Percentiles rank a stretch among this genome's conserved stretches.
Evolutionary conservation across 2,113 vertebrate genomes (phyloP).

Genomic region (Stigmatopora nigra): DNA sequence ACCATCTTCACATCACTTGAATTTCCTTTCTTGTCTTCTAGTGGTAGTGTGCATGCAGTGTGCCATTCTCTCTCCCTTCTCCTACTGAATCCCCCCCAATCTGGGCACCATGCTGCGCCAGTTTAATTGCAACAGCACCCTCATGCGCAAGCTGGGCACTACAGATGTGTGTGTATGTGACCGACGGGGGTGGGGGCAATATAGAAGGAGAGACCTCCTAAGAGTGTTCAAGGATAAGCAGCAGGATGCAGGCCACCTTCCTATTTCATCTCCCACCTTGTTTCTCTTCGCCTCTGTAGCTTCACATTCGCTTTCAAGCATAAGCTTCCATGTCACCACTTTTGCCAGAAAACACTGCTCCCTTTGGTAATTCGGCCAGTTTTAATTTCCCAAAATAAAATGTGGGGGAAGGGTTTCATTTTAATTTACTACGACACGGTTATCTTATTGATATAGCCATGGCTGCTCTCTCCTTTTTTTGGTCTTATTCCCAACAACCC

Average conservation of each 20-base stretch:
- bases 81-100: conserved; percentile 47
- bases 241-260: conserved; percentile 57
- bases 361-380: conserved; percentile 9
- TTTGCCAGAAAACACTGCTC: neutral
- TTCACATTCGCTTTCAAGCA: conserved; percentile 12
- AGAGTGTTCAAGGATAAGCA: conserved; percentile 75
- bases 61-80: conserved; percentile 46
- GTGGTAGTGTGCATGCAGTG: conserved; percentile 41
- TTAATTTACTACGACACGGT: too few relatives aligned
- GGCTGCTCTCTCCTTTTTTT: conserved; percentile 5
- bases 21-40: conserved; percentile 40
- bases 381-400: conserved; percentile 1
- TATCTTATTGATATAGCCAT: neutral
- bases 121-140: conserved; percentile 75
- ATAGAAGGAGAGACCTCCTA: conserved; percentile 59
- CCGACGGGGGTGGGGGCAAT: conserved; percentile 44
- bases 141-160: conserved; percentile 55
- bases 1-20: conserved; percentile 12
- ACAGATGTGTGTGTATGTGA: conserved; percentile 21
- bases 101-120: conserved; percentile 58
- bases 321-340: conserved; percentile 9
- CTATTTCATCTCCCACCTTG: conserved; percentile 45
- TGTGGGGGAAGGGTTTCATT: conserved; percentile 5
- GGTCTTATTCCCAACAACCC: conserved; percentile 4
- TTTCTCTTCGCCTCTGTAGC: conserved; percentile 33